Conservation (phyloP, 2,797 vertebrate species). For the Huso huso region DNA sequence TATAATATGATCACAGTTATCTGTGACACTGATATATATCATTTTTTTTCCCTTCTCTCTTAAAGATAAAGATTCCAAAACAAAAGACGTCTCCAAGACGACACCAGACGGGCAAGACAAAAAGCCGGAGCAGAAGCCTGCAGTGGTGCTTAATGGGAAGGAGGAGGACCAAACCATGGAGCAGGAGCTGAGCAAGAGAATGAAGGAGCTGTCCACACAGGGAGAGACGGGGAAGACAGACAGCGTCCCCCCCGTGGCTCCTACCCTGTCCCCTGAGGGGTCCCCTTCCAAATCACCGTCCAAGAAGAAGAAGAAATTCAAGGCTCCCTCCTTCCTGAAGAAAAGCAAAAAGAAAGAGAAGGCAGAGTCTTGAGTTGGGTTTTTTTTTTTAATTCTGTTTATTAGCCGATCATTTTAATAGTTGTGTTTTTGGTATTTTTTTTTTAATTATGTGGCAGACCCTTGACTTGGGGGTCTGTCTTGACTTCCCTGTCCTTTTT, state of each 20-base stretch:
- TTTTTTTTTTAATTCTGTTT: no score
- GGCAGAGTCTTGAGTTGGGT: constrained; percentile 67
- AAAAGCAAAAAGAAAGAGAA: constrained; percentile 95
- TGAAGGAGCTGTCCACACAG: constrained; percentile 67
- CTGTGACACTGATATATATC: no score
- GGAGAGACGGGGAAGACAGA: constrained; percentile 45
- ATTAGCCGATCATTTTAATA: no score
- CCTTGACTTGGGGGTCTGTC: no score
- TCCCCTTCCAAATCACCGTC: constrained; percentile 93
- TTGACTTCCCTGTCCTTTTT: no score
- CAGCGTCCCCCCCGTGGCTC: constrained; percentile 38
- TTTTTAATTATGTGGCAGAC: no score
- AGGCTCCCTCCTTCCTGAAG: constrained; percentile 89
- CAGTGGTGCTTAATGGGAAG: constrained; percentile 66
- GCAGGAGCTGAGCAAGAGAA: constrained; percentile 71
- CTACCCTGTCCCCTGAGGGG: constrained; percentile 73
- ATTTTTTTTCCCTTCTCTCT: constrained; percentile 29
- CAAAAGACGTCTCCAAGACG: constrained; percentile 18
- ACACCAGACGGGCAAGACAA: neutral
- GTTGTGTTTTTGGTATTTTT: no score
- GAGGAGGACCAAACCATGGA: constrained; percentile 72
- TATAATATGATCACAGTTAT: no score
- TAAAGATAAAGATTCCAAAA: constrained; percentile 36
- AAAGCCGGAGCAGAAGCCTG: constrained; percentile 21
- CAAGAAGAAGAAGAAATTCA: constrained; percentile 99